Conservation (phyloP, 2,888 invertebrate species). For the Chymomyza procnemis region DNA sequence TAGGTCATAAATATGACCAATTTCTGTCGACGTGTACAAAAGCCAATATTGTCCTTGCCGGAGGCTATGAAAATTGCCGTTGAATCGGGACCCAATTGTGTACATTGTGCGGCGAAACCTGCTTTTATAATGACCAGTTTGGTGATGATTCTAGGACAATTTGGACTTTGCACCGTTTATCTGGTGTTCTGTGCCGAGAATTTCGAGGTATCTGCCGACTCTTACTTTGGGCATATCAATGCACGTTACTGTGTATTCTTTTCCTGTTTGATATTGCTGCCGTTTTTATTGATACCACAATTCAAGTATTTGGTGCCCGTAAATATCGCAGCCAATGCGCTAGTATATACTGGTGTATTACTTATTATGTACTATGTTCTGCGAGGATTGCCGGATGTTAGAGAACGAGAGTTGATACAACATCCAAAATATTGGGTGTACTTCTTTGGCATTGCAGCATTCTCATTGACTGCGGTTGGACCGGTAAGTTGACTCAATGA, state of each 20-base stretch:
- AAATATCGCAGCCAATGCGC: slow-evolving; percentile 88
- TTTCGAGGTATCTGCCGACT: slow-evolving; percentile 86
- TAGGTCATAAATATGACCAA: slow-evolving; percentile 61
- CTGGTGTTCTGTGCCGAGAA: slow-evolving; percentile 94
- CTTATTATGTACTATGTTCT: slow-evolving; percentile 85
- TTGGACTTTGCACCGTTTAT: slow-evolving; percentile 98
- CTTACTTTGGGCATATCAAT: slow-evolving; percentile 78
- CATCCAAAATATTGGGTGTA: slow-evolving; percentile 82
- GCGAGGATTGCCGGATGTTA: slow-evolving; percentile 80
- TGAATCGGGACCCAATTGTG: slow-evolving; percentile 47
- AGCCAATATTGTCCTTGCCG: slow-evolving; percentile 62
- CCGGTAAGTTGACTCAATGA: slow-evolving; percentile 82
- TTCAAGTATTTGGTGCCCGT: slow-evolving; percentile 92
- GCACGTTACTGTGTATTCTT: slow-evolving; percentile 79
- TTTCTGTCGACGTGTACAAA: slow-evolving; percentile 50
- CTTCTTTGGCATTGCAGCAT: slow-evolving; percentile 94
- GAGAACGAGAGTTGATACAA: slow-evolving; percentile 76
- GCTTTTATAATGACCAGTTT: slow-evolving; percentile 82
- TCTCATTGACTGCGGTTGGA: slow-evolving; percentile 90
- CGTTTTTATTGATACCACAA: slow-evolving; percentile 85
- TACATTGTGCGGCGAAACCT: slow-evolving; percentile 43
- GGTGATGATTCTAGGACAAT: slow-evolving; percentile 90
- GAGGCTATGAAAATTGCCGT: slow-evolving; percentile 51
- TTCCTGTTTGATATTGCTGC: slow-evolving; percentile 83
- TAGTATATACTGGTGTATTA: slow-evolving; percentile 83